Conservation (phyloP, 2,888 invertebrate species). For the Arrhopalites spinosus region DNA sequence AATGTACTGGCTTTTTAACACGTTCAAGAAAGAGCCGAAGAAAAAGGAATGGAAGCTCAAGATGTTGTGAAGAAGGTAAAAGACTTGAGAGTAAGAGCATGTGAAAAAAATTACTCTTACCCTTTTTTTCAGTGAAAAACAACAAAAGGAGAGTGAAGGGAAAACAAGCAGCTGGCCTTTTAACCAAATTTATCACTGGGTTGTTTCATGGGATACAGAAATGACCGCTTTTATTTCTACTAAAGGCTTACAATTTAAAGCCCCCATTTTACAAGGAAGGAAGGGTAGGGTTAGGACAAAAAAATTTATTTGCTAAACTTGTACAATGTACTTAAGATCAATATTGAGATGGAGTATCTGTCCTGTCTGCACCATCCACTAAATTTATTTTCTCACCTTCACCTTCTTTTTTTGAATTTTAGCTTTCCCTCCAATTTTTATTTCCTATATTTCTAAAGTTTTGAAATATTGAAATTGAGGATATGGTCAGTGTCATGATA, state of each 20-base stretch:
- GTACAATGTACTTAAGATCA: too few species aligned
- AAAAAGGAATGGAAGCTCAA: too few species aligned
- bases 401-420: too few species aligned
- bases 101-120: not conserved
- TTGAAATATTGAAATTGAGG: too few species aligned
- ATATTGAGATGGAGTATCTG: too few species aligned
- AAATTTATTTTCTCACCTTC: too few species aligned
- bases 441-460: too few species aligned
- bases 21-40: too few species aligned
- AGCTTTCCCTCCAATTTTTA: too few species aligned
- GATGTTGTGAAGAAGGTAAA: not conserved
- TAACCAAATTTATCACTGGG: not conserved
- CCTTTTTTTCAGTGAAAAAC: not conserved
- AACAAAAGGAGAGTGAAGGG: not conserved
- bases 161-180: not conserved
- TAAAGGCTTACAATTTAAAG: not conserved
- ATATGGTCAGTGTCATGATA: too few species aligned
- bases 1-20: not conserved
- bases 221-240: not conserved
- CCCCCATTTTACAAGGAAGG: not conserved
- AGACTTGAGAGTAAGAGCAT: not conserved
- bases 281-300: not conserved
- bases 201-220: not conserved
- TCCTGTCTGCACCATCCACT: too few species aligned
- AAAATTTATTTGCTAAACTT: too few species aligned